Evolutionary conservation across 2,888 invertebrate species (phyloP).

Genomic region (Latrodectus elegans): DNA sequence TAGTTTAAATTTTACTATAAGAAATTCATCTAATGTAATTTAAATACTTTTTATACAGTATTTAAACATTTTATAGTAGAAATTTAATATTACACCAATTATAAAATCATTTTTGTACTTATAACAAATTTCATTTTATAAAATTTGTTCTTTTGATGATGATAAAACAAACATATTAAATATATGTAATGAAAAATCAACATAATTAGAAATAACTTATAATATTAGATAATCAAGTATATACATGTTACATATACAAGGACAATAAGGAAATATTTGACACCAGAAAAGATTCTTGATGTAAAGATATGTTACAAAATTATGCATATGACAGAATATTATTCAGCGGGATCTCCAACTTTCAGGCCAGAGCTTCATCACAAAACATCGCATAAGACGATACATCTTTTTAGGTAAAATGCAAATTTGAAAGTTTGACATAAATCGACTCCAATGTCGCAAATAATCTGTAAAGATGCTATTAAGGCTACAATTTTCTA

Average conservation of each 20-base stretch:
- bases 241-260: constrained; percentile 40
- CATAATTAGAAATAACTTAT: constrained; percentile 45
- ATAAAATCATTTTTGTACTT: constrained; percentile 55
- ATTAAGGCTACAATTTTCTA: constrained; percentile 24
- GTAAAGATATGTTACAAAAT: constrained; percentile 64
- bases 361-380: constrained; percentile 58
- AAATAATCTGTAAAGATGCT: constrained; percentile 67
- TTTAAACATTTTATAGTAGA: constrained; percentile 8
- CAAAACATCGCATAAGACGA: constrained; percentile 58
- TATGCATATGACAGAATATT: constrained; percentile 38
- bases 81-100: constrained; percentile 31
- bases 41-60: not conserved
- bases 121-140: constrained; percentile 44
- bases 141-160: constrained; percentile 58
- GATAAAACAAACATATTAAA: constrained; percentile 50
- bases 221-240: constrained; percentile 35
- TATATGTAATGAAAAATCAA: constrained; percentile 49
- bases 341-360: constrained; percentile 64
- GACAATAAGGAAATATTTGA: constrained; percentile 43
- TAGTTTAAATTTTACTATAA: too few relatives aligned
- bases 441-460: constrained; percentile 56
- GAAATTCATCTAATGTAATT: too few relatives aligned
- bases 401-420: constrained; percentile 68
- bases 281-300: constrained; percentile 38
- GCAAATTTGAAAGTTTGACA: constrained; percentile 64